Evolutionary conservation across 2,888 invertebrate species (phyloP).

Genomic region (Scaptomyza reducta): DNA sequence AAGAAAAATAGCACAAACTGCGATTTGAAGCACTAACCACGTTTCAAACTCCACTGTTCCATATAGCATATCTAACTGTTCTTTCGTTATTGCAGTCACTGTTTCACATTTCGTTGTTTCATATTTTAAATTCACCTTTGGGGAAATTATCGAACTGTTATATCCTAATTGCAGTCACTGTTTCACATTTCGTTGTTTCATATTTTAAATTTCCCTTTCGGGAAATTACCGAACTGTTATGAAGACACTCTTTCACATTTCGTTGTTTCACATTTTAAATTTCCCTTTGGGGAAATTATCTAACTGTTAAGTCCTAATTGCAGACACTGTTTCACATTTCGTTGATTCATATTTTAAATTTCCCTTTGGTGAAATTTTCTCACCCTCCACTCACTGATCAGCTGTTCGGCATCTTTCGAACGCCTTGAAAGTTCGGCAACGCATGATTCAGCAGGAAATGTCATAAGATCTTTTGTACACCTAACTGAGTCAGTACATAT

Average conservation of each 20-base stretch:
- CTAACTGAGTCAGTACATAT: conserved; percentile 2
- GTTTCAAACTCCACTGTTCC: too few relatives aligned
- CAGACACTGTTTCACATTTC: too few relatives aligned
- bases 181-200: too few relatives aligned
- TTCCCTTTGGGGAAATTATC: not conserved
- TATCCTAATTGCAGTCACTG: too few relatives aligned
- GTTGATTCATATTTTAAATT: not conserved
- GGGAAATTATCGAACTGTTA: not conserved
- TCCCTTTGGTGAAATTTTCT: not conserved
- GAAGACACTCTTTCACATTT: too few relatives aligned
- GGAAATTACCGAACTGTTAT: not conserved
- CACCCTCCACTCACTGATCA: too few relatives aligned
- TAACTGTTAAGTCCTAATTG: not conserved
- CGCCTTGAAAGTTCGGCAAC: not conserved
- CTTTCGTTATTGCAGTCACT: not conserved
- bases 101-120: not conserved
- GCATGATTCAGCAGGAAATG: conserved; percentile 21
- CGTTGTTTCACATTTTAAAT: not conserved
- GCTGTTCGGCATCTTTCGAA: not conserved
- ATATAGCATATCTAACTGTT: not conserved
- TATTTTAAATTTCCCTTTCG: not conserved
- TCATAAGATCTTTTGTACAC: conserved; percentile 2
- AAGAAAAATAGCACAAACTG: not conserved
- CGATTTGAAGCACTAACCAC: too few relatives aligned
- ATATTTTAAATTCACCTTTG: not conserved